Percentiles rank a stretch among this genome's conserved stretches.
phyloP scores from a whole-genome alignment of 2,888 invertebrate genomes.

The Eilema caniola region DNA sequence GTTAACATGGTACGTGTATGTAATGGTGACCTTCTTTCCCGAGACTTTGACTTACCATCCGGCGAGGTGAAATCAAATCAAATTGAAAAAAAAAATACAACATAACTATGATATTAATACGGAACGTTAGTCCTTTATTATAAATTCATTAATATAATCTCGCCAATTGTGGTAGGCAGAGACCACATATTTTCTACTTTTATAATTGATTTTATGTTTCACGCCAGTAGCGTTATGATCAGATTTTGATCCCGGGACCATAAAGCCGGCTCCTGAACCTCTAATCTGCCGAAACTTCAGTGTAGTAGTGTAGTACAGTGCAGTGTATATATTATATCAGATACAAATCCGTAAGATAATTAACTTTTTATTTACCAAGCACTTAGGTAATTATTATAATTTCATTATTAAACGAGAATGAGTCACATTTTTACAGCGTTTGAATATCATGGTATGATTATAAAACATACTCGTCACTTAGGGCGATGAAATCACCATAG shows the following conservation, averaged over 20 bases:
- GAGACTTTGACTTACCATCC: too few relatives aligned
- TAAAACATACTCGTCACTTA: constrained; percentile 1
- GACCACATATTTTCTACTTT: not conserved
- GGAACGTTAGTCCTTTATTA: not conserved
- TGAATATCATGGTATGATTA: not conserved
- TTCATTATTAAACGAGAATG: not conserved
- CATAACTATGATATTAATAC: not conserved
- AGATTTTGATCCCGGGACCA: not conserved
- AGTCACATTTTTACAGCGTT: not conserved
- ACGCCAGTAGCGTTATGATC: too few relatives aligned
- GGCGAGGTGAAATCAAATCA: too few relatives aligned
- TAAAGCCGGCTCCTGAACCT: not conserved
- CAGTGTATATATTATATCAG: too few relatives aligned
- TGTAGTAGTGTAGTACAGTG: too few relatives aligned
- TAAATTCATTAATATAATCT: too few relatives aligned
- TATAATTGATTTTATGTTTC: not conserved
- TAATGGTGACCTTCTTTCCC: too few relatives aligned
- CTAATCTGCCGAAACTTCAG: not conserved
- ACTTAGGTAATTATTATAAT: constrained; percentile 29
- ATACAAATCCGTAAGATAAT: constrained; percentile 17
- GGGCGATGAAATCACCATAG: constrained; percentile 1
- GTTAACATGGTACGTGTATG: too few relatives aligned
- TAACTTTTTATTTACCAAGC: constrained; percentile 32
- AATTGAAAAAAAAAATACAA: too few relatives aligned
- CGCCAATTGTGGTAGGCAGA: too few relatives aligned